Base-by-base conservation (phyloP, 2,888 invertebrate species). In the Geotrupes spiniger region DNA sequence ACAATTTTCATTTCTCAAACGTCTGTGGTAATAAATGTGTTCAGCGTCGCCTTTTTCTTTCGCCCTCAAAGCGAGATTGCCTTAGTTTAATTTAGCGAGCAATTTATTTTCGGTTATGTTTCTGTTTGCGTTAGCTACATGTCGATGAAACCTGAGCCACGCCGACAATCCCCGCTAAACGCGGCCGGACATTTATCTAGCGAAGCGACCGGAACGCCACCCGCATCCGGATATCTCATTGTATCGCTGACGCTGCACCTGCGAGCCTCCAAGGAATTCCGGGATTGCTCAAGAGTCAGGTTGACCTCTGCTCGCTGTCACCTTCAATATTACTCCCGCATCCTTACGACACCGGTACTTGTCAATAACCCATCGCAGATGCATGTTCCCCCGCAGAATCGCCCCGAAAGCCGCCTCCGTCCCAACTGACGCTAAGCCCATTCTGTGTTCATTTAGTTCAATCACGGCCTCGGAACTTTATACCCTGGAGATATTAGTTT, bases 391-490 rank as follows among this genome's bases (percentile, higher is more conserved):
- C 46, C 33, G 11, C 36, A 31, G 31, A 46, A 21, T 43, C 49
- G 39, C 42, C 41, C 26, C 42, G 49, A 42, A 50, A 51, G 53
- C 54, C 51, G 52, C 51, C 42, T 21, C 58, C 56, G 57, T 63
- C 62, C 64, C 61, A 38, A 54, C 56, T 63, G 67, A 66, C 66
- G 62, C 60, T 64, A 65, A 68, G 62, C 62, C 67, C 64, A 70
- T 70, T 69, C 67, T 64, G 66, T 61, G 63, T 69, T 69, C 70
- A 70, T 71, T 71, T 70, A 68, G 65, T 69, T 70, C 70, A 71
- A 71, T 71, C 70, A 68, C 65, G 64, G 61, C 58, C 61, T 53
- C 52, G 60, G 62, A 68, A 71, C 60, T 66, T 66, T 66, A 68
- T 67, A 60, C 69, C 69, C 69, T 44, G 43, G 69, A 68, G 70